A percentile compares a stretch with the other conserved stretches of the same genome.
Evolutionary conservation across 2,113 vertebrate genomes (phyloP).

Genomic region (Myrmophylax atrothorax): DNA sequence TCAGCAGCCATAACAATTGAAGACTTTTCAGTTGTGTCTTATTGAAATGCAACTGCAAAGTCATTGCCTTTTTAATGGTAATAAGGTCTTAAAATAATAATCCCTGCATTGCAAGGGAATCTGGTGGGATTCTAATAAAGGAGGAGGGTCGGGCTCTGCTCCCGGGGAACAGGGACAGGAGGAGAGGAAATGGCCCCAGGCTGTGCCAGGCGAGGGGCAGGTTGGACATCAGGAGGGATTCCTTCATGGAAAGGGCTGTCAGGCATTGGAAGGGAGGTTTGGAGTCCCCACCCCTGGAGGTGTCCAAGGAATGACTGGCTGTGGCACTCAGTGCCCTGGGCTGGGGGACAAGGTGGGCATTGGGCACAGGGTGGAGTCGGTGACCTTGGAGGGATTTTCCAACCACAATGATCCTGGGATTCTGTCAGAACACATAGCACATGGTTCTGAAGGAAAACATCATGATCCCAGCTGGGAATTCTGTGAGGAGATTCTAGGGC

Average conservation of each 20-base stretch:
- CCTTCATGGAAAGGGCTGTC: accelerated
- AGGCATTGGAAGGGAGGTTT: not conserved
- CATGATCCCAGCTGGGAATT: not conserved
- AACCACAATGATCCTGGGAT: not conserved
- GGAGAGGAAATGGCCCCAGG: not conserved
- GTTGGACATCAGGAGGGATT: not conserved
- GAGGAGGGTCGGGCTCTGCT: not conserved
- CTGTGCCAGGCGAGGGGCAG: not conserved
- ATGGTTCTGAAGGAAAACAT: not conserved
- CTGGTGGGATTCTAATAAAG: not conserved
- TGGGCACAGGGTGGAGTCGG: accelerated
- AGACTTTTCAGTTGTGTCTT: not conserved
- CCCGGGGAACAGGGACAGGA: not conserved
- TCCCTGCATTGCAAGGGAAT: not conserved
- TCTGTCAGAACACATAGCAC: not conserved
- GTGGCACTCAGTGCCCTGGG: not conserved
- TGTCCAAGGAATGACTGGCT: not conserved
- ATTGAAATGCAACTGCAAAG: not conserved
- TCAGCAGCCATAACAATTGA: not conserved
- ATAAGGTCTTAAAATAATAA: not conserved
- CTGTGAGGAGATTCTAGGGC: not conserved
- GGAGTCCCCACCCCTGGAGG: not conserved
- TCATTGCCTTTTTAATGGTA: not conserved
- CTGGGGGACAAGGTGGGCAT: not conserved
- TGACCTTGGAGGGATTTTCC: not conserved